phyloP scores from a whole-genome alignment of 2,888 invertebrate genomes.

The Morinoia aosen region DNA sequence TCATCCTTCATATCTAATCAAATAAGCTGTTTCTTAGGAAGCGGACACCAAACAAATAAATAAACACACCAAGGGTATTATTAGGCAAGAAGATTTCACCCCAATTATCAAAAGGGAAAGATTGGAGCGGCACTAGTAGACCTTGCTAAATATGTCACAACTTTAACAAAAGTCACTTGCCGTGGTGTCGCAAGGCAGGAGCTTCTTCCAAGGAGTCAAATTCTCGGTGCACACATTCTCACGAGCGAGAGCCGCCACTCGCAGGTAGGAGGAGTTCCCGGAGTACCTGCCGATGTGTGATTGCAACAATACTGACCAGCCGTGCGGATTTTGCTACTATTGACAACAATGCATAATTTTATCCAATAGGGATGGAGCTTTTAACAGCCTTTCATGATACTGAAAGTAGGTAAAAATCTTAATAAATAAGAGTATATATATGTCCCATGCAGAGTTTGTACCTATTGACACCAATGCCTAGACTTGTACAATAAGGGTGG shows the following conservation, averaged over 20 bases:
- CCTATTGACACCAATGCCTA: too few relatives aligned
- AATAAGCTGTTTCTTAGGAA: too few relatives aligned
- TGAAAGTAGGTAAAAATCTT: background rate
- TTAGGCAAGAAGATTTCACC: too few relatives aligned
- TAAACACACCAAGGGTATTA: too few relatives aligned
- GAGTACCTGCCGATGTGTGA: conserved; percentile 58
- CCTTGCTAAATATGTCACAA: too few relatives aligned
- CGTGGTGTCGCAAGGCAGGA: conserved; percentile 94
- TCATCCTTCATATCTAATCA: too few relatives aligned
- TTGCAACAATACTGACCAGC: background rate
- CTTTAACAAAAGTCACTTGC: conserved; percentile 69
- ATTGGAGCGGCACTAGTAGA: too few relatives aligned
- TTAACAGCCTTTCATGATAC: background rate
- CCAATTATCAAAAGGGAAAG: too few relatives aligned
- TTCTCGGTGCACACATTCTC: conserved; percentile 99
- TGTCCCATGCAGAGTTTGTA: too few relatives aligned
- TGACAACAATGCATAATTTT: background rate
- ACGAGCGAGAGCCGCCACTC: conserved; percentile 92
- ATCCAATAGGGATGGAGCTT: background rate
- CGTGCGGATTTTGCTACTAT: background rate
- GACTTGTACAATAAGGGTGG: too few relatives aligned
- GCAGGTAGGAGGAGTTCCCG: conserved; percentile 70
- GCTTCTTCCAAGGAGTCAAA: conserved; percentile 97
- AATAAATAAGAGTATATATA: too few relatives aligned
- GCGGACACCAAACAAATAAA: too few relatives aligned